Evolutionary conservation across 2,888 invertebrate species (phyloP), one percentile per base, ranked within the genome.

Genomic region (Rhogogaster chlorosoma): DNA sequence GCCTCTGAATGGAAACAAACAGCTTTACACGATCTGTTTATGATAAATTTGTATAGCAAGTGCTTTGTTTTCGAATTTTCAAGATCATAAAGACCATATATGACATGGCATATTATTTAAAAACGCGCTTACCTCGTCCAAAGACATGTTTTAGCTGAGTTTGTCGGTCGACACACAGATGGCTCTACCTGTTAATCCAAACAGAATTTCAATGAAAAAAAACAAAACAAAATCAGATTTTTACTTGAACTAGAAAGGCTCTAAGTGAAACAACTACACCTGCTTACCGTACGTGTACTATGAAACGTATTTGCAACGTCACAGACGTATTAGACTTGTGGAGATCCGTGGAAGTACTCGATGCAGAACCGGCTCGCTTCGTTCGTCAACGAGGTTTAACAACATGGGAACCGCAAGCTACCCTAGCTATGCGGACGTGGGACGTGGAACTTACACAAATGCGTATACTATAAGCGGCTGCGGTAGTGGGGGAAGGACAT

Each of bases 131-230:
- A 83, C 83, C 83, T 83, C 83, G 83, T 83, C 70, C 12, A 88
- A 53, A 22, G 87, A 84, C 88, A 88, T 88, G 53, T 73, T 75
- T 75, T 10, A 61, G 10, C 22, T 38, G 57, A 71, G 53, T 84
- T 83, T 22, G 26, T 57, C 18, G 32, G 7, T 45, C 18, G 7
- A 18, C 18, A 29, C 32, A 49, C 45, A 83, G 83, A 67, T 83
- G 64, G 67, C 67, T 67, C 67, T 49, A 42, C 83, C 83, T 61
- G 57, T 53, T 32, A 18, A 67, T n/a, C 29, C 73, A 49, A 32
- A 80, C 38, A 38, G 57, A 15, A 73, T 73, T 49, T 18, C 15
- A 15, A 45, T 77, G 9, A 7, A 32, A 29, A 12, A 10, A 22
- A 71, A 36, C n/a, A n/a, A 4, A 22, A 42, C 12, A 22, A 42